Percentiles rank a stretch among this genome's conserved stretches.
phyloP scores from a whole-genome alignment of 2,888 invertebrate species.

The Chalcosyrphus nemorum region DNA sequence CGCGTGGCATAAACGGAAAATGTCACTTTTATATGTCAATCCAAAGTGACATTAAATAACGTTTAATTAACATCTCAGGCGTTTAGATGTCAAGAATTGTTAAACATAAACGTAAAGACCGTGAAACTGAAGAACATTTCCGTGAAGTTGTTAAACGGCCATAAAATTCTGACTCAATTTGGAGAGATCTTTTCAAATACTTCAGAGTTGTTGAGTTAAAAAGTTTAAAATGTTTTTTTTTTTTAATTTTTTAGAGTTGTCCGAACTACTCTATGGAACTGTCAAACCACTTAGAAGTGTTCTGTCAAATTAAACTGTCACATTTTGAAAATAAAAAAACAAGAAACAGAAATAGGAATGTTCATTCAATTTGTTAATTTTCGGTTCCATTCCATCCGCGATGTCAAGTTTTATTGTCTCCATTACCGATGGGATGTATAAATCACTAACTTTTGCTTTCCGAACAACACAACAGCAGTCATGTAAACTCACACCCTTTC shows the following conservation, averaged over 20 bases:
- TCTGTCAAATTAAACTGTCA: neutral
- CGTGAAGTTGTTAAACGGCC: neutral
- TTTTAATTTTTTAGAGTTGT: neutral
- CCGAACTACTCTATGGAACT: no score
- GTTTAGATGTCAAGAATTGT: conserved; percentile 1
- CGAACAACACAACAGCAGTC: conserved; percentile 8
- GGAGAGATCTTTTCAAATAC: no score
- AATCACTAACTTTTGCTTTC: conserved; percentile 19
- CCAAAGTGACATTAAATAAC: conserved; percentile 13
- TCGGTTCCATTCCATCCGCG: neutral
- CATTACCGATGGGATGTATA: neutral
- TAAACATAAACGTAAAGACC: neutral
- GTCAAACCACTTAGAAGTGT: neutral
- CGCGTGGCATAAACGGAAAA: neutral
- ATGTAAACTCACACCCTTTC: conserved; percentile 34
- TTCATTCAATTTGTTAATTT: conserved; percentile 16
- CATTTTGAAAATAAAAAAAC: neutral
- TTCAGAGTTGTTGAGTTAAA: no score
- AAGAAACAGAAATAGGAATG: neutral
- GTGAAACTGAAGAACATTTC: neutral
- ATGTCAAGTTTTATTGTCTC: conserved; percentile 28
- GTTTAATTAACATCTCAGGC: conserved; percentile 11
- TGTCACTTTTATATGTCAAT: conserved; percentile 7
- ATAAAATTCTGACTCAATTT: conserved; percentile 3
- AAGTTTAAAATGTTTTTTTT: no score